Percentiles rank a stretch among this genome's conserved stretches.
Evolutionary conservation across 2,888 invertebrate genomes (phyloP).

Genomic region (Helleia helle): DNA sequence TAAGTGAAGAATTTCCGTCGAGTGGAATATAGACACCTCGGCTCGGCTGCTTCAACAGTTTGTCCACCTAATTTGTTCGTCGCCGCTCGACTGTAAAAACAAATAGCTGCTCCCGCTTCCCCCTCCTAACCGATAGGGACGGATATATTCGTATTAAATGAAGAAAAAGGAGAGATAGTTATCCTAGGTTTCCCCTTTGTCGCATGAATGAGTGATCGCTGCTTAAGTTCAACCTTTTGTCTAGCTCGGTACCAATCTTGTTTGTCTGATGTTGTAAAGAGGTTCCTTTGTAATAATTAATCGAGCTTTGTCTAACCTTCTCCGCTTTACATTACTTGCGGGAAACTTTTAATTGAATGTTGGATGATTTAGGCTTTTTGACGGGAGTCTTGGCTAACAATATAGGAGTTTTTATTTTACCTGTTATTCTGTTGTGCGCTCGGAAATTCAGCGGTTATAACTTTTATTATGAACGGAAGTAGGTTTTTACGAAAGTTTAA

Average conservation of each 20-base stretch:
- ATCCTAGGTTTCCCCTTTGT: conserved; percentile 38
- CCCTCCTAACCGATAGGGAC: conserved; percentile 52
- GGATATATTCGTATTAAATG: conserved; percentile 44
- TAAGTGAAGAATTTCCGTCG: conserved; percentile 57
- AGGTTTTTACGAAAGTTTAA: not conserved
- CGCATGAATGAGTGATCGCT: conserved; percentile 58
- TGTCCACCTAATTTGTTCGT: conserved; percentile 73
- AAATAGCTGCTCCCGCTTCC: conserved; percentile 63
- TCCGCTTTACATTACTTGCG: conserved; percentile 50
- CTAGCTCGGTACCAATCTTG: conserved; percentile 46
- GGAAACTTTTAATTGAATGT: conserved; percentile 68
- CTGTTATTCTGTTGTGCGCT: not conserved
- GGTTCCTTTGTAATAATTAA: conserved; percentile 66
- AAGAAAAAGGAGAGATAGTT: conserved; percentile 50
- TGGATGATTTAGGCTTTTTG: conserved; percentile 59
- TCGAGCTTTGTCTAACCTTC: conserved; percentile 58
- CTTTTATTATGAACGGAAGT: not conserved
- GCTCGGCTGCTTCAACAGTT: conserved; percentile 67
- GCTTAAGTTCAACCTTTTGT: conserved; percentile 60
- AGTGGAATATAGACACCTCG: conserved; percentile 68
- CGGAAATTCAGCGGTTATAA: too few relatives aligned
- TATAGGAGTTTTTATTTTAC: conserved; percentile 4
- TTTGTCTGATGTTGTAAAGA: conserved; percentile 54
- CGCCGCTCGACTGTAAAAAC: conserved; percentile 69
- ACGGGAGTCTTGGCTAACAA: conserved; percentile 31